Evolutionary conservation across 2,113 vertebrate species (phyloP).

Genomic region (Lophotis ruficrista): DNA sequence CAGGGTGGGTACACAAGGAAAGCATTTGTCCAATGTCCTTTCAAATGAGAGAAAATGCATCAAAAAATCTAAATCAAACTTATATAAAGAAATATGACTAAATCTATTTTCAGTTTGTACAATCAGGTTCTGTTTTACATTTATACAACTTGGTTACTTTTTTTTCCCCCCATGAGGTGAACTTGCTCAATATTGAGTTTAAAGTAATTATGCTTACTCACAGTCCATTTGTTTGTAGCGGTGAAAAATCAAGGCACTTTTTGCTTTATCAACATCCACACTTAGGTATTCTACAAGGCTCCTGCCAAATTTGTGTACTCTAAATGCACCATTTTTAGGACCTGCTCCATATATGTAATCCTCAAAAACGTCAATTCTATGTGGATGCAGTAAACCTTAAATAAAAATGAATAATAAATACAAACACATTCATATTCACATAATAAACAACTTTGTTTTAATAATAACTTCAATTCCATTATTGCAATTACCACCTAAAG

Average conservation of each 20-base stretch:
- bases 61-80: neutral
- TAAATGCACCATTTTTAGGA: slow-evolving; percentile 90
- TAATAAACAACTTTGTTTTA: neutral
- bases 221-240: slow-evolving; percentile 93
- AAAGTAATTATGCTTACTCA: slow-evolving; percentile 75
- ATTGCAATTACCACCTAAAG: neutral
- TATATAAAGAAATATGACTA: neutral
- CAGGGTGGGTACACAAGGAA: neutral
- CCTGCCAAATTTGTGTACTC: slow-evolving; percentile 92
- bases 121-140: neutral
- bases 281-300: slow-evolving; percentile 83
- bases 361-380: slow-evolving; percentile 95
- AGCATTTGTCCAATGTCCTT: neutral
- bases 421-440: neutral
- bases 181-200: neutral
- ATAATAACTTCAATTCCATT: neutral
- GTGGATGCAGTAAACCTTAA: slow-evolving; percentile 91
- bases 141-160: neutral
- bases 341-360: slow-evolving; percentile 96
- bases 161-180: accelerated
- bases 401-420: neutral
- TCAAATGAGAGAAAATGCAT: neutral
- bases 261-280: slow-evolving; percentile 89
- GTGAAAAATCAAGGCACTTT: slow-evolving; percentile 90
- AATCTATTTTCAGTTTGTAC: neutral